Base-by-base conservation (phyloP, 2,113 vertebrate species). In the Oreochromis niloticus region DNA sequence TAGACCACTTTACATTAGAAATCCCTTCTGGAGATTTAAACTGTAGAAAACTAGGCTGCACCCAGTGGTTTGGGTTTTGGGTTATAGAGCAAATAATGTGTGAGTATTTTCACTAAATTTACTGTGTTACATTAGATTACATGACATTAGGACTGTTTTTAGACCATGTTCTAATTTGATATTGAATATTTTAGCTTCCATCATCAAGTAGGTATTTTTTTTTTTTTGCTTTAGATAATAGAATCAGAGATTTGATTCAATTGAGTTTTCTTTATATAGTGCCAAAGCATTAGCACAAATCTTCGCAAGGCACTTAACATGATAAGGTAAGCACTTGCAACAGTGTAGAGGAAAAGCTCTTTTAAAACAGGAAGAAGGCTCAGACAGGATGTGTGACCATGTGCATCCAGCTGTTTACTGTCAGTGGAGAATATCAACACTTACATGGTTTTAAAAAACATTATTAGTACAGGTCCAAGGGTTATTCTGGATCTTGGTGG, bases 21-120 rank as follows among this genome's bases (percentile, higher is more conserved):
- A 61, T 82, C 66, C 87, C 85, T 84, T 79, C 66, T 87, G 86
- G 85, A 92, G 84, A 84, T 73, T 80, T 68, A 54, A 68, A 56
- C 82, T 80, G 36, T 34, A 83, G 19, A 82, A 90, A 93, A 88
- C 84, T 85, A 81, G 88, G 87, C 81, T 94, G 87, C 59, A 81
- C 50, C 24, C 16, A 4, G 81, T 73, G 36, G 13, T 79, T 82
- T 22, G 22, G 32, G n/a, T 75, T 75, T 56, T 85, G 24, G 30
- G 30, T 36, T 41, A 80, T 14, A 50, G 13, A 55, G 27, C 6
- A 66, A 80, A 80, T n/a, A 55, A 48, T 75, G 24, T 43, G 22
- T 3, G 11, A 68, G 55, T 48, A 43, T 22, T 43, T 57, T 73
- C 36, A 78, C 46, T 6, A 78, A 17, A 48, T 48, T 2, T 48